These are phyloP conservation scores for Idris sp. DNA, from an alignment of 1,140 invertebrate genomes.

Conservation along the genomic window DNA sequence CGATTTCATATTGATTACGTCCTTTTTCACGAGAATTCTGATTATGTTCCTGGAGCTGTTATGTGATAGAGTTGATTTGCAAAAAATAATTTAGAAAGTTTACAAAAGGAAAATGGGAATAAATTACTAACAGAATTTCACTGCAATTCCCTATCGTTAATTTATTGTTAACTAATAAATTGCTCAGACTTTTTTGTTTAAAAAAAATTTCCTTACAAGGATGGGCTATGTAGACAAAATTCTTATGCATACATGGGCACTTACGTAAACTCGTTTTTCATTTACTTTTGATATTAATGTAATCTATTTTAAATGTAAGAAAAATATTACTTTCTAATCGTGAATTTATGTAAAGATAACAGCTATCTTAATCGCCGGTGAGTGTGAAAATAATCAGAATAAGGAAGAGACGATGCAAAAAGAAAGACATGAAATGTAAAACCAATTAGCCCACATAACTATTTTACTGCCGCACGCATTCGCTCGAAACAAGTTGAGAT, in stretches of 20 bases:
- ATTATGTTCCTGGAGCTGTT: constrained; percentile 8
- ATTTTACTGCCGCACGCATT: constrained; percentile 66
- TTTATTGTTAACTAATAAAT: no score
- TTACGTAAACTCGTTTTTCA: no score
- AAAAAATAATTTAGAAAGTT: neutral
- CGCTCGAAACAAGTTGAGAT: constrained; percentile 65
- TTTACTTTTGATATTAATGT: no score
- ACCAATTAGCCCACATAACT: constrained; percentile 73
- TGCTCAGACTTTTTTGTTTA: no score
- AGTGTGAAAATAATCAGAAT: constrained; percentile 48
- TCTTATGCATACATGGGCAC: no score
- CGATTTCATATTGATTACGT: constrained; percentile 39
- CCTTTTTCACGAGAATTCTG: constrained; percentile 5
- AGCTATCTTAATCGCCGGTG: constrained; percentile 28
- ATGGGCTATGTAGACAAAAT: no score
- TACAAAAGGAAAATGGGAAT: no score
- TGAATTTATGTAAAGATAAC: constrained; percentile 33
- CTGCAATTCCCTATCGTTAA: no score
- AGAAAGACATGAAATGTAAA: constrained; percentile 55
- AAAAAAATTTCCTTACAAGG: no score
- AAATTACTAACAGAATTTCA: no score
- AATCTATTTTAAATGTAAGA: no score
- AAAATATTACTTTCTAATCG: constrained; percentile 20
- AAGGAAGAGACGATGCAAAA: constrained; percentile 33
- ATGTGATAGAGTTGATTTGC: no score